phyloP scores from a whole-genome alignment of 2,113 vertebrate species.

The Cyrtonyx montezumae region DNA sequence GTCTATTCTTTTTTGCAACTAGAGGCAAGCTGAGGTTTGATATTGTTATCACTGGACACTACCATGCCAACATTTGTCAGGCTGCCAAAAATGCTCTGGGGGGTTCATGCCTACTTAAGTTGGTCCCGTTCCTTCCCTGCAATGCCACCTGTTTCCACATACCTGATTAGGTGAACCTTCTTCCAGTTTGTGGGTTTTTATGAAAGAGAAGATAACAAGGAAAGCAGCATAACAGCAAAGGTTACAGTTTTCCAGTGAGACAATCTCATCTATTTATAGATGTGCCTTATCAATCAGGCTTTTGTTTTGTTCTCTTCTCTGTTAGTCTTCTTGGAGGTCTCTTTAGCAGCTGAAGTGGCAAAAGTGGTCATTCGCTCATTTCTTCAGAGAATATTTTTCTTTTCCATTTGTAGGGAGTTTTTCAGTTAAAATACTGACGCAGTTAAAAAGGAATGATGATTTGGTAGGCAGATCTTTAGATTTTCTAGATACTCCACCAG shows the following conservation, averaged over 20 bases:
- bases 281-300: not conserved
- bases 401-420: not conserved
- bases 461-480: not conserved
- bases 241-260: not conserved
- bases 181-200: not conserved
- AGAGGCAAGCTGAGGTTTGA: not conserved
- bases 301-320: not conserved
- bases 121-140: not conserved
- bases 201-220: not conserved
- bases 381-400: not conserved
- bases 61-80: not conserved
- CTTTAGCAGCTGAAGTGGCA: not conserved
- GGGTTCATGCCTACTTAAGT: accelerated
- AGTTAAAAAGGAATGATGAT: not conserved
- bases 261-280: accelerated
- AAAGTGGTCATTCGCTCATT: not conserved
- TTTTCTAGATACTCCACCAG: not conserved
- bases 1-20: not conserved
- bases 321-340: not conserved
- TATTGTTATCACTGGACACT: not conserved
- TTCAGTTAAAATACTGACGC: not conserved
- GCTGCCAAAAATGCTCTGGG: accelerated
- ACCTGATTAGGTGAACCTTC: not conserved
- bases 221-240: not conserved
- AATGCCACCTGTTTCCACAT: not conserved